phyloP scores from a whole-genome alignment of 92 coral and sea anemone genomes.

The Zoanthus sansibaricus region DNA sequence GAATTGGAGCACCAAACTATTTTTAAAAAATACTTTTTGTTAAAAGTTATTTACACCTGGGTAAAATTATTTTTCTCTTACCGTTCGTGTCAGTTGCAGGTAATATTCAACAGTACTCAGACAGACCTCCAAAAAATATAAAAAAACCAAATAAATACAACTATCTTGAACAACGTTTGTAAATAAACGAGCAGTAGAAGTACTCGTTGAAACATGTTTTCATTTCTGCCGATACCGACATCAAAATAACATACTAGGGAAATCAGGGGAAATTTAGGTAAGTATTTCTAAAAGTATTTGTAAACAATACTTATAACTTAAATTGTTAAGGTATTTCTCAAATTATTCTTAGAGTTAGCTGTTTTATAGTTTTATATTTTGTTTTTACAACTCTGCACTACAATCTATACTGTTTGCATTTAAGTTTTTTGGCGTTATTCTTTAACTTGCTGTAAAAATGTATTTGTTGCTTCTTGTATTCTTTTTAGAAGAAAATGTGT shows the following conservation, averaged over 20 bases:
- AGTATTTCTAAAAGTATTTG: no score
- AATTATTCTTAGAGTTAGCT: conserved; percentile 7
- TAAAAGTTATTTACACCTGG: no score
- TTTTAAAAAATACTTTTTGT: no score
- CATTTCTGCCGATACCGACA: not conserved
- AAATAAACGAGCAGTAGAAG: not conserved
- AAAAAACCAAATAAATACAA: not conserved
- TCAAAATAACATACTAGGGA: not conserved
- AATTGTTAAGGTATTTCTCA: not conserved
- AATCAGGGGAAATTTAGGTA: not conserved
- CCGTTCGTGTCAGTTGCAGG: no score
- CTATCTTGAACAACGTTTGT: conserved; percentile 3
- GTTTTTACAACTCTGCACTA: not conserved
- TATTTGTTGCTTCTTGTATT: not conserved
- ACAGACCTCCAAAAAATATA: no score
- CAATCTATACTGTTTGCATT: not conserved
- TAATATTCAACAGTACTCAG: no score
- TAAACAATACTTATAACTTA: not conserved
- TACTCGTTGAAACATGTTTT: not conserved
- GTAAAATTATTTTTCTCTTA: not conserved
- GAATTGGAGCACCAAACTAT: no score
- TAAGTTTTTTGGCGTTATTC: not conserved
- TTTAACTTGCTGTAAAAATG: conserved; percentile 5
- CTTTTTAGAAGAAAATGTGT: not conserved
- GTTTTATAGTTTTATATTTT: not conserved